Percentiles rank a stretch among this genome's conserved stretches.
These are phyloP conservation scores for Molossus alvarezi DNA, from an alignment of 2,797 vertebrate genomes.

Conservation along the genomic window DNA sequence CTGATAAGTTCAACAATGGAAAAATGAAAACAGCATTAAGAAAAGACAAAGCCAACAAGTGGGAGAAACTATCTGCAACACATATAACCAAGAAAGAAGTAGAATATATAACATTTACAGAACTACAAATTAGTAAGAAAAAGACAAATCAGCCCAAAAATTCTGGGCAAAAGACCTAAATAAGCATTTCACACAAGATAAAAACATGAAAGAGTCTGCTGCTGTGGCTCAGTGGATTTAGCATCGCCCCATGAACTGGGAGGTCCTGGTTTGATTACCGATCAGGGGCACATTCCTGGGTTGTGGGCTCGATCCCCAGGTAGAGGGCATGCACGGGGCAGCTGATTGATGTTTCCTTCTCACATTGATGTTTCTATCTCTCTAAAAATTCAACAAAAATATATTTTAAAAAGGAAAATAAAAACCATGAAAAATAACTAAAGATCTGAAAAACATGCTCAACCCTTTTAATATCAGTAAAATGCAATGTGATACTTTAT, in stretches of 20 bases:
- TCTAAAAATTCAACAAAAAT: too few relatives aligned
- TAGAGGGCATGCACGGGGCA: too few relatives aligned
- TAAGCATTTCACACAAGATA: slow-evolving; percentile 22
- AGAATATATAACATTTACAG: background rate
- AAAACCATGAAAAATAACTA: slow-evolving; percentile 27
- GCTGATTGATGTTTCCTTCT: too few relatives aligned
- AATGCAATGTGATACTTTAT: background rate
- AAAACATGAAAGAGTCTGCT: background rate
- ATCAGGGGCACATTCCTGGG: too few relatives aligned
- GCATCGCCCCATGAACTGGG: too few relatives aligned
- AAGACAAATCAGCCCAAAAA: background rate
- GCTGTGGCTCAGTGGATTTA: too few relatives aligned
- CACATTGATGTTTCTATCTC: too few relatives aligned
- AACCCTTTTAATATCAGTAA: background rate
- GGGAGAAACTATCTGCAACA: background rate
- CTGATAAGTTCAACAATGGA: background rate
- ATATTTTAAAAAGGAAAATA: background rate
- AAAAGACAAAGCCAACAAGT: background rate
- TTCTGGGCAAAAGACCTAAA: slow-evolving; percentile 42
- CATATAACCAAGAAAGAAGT: background rate
- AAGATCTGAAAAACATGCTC: background rate
- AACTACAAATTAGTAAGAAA: slow-evolving; percentile 31
- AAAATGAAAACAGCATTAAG: background rate
- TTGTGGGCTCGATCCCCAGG: too few relatives aligned
- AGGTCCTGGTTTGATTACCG: too few relatives aligned